Base-by-base conservation (phyloP, 2,797 vertebrate genomes). In the Decapterus maruadsi region DNA sequence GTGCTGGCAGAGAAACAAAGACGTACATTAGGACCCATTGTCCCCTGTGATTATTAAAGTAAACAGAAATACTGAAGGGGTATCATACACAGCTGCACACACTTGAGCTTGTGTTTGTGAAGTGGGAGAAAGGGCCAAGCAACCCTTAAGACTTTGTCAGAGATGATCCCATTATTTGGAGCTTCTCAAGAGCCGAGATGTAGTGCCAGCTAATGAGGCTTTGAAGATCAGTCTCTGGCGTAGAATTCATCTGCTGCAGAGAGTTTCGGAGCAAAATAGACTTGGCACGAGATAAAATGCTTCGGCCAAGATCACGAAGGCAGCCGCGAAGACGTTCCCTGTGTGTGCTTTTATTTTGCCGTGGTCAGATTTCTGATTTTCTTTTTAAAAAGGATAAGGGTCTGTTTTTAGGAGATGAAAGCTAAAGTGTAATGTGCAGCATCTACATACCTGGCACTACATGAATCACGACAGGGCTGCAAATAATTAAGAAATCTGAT, bases 1-100 rank as follows among this genome's bases (percentile, higher is more conserved):
- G 89, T 90, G 89, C 93, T 94, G 93, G 94, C 92, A 93, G 82
- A 84, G 87, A 94, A 92, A 95, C 94, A 95, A 94, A 95, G 93
- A 94, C 89, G 65, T 89, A 90, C 90, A 90, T 92, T 89, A 89
- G 90, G 77, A 88, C 22, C 87, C 76, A 93, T 94, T 93, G 92
- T 92, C 62, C 80, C 55, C 72, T 50, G 86, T 72, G 77, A 94
- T 94, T 93, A 94, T 93, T 84, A 94, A 95, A 93, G 94, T 95
- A 95, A 95, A 94, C 94, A 93, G 80, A 93, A 86, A 90, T 71
- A 76, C 58, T 89, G 90, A 88, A 90, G 92, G 77, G 91, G 86
- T 51, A 78, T 89, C 76, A 40, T 31, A 84, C 84, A 68, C 95
- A 95, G 95, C 93, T 95, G 95, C 90, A 92, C 77, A 51, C 93